A percentile compares a stretch with the other conserved stretches of the same genome.
Conservation (phyloP, 2,113 vertebrate species). For the Syngnathoides biaculeatus region DNA sequence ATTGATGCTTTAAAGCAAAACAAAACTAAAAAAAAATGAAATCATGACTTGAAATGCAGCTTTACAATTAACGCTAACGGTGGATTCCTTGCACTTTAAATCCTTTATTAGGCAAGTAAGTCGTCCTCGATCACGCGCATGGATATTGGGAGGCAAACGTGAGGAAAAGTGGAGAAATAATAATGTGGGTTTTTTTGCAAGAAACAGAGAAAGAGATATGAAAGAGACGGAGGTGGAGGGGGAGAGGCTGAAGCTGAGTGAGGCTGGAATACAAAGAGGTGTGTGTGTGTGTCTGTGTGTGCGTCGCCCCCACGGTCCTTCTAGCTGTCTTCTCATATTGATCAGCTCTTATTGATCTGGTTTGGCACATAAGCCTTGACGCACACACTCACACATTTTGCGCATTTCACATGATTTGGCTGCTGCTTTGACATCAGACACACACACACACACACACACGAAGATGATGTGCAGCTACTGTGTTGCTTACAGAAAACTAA, state of each 20-base stretch:
- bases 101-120: neutral
- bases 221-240: neutral
- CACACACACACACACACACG: conserved; percentile 21
- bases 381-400: conserved; percentile 26
- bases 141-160: neutral
- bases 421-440: conserved; percentile 52
- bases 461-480: neutral
- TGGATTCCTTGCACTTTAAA: neutral
- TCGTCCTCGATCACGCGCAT: neutral
- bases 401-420: conserved; percentile 59
- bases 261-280: conserved; percentile 9
- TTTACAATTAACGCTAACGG: neutral
- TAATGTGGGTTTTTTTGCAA: neutral
- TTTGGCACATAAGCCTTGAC: conserved; percentile 17
- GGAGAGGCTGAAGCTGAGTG: conserved; percentile 5
- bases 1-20: neutral
- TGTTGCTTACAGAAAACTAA: neutral
- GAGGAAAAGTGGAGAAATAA: neutral
- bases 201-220: conserved; percentile 2
- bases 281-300: neutral
- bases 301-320: conserved; percentile 7
- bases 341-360: conserved; percentile 13
- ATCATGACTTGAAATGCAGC: neutral
- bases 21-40: too few relatives aligned
- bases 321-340: conserved; percentile 12